Evolutionary conservation across 2,888 invertebrate genomes (phyloP).

Genomic region (Eumacrocentrus americanus): DNA sequence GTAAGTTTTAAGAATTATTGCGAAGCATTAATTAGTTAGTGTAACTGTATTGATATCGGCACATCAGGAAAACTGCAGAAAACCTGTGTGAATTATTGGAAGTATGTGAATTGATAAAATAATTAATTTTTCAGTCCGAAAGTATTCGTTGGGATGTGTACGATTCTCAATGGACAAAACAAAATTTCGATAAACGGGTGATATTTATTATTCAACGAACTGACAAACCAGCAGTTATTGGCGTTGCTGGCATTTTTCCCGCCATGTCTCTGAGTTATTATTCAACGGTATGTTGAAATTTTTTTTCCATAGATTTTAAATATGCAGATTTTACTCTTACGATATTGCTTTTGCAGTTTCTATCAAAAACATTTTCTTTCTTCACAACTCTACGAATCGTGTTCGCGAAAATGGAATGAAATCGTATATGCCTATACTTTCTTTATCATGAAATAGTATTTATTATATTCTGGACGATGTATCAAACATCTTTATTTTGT

Average conservation of each 20-base stretch:
- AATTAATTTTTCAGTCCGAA: constrained; percentile 3
- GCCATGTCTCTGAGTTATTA: constrained; percentile 29
- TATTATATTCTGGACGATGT: too few relatives aligned
- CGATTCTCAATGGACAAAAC: background rate
- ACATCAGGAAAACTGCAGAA: too few relatives aligned
- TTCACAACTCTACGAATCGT: constrained; percentile 25
- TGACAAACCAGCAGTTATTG: constrained; percentile 19
- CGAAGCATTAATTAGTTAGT: too few relatives aligned
- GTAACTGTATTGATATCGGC: too few relatives aligned
- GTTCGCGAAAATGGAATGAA: constrained; percentile 4
- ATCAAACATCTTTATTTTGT: too few relatives aligned
- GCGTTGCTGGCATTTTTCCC: constrained; percentile 29
- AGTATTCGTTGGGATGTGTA: constrained; percentile 5
- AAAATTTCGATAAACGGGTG: background rate
- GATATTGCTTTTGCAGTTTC: constrained; percentile 14
- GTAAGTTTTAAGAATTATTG: too few relatives aligned
- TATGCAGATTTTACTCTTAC: background rate
- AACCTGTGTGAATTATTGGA: too few relatives aligned
- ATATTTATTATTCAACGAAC: constrained; percentile 22
- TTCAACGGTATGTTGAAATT: constrained; percentile 17
- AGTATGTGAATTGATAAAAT: too few relatives aligned
- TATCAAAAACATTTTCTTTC: constrained; percentile 20
- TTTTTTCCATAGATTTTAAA: background rate
- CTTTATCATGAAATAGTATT: too few relatives aligned
- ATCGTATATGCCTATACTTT: too few relatives aligned